Conservation (phyloP, 2,888 invertebrate genomes). For the Zygothrica quintamaculata region DNA sequence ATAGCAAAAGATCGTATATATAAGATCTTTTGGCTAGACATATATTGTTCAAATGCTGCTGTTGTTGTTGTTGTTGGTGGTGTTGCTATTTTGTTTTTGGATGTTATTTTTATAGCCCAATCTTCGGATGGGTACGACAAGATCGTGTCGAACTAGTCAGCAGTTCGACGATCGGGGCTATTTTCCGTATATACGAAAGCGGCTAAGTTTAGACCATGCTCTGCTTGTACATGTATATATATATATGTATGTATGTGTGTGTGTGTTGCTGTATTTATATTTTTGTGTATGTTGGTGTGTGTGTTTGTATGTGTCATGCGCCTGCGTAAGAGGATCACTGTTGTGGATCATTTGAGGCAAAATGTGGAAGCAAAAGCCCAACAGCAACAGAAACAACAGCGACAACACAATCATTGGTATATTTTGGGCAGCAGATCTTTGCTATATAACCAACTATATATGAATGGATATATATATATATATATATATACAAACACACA, state of each 20-base stretch:
- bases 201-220: slow-evolving; percentile 68
- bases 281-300: slow-evolving; percentile 28
- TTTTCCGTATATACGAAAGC: slow-evolving; percentile 52
- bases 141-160: slow-evolving; percentile 41
- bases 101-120: slow-evolving; percentile 69
- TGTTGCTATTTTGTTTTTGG: slow-evolving; percentile 33
- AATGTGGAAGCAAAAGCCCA: slow-evolving; percentile 44
- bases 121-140: slow-evolving; percentile 29
- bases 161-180: slow-evolving; percentile 65
- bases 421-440: slow-evolving; percentile 60
- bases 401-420: slow-evolving; percentile 42
- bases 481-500: slow-evolving; percentile 27
- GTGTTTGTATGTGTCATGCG: slow-evolving; percentile 46
- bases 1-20: slow-evolving; percentile 52
- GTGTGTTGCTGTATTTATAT: too few relatives aligned
- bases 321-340: slow-evolving; percentile 67
- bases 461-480: slow-evolving; percentile 27
- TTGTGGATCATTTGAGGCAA: slow-evolving; percentile 61
- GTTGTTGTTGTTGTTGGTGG: slow-evolving; percentile 14
- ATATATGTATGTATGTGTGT: slow-evolving; percentile 21
- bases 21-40: slow-evolving; percentile 53
- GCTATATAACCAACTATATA: slow-evolving; percentile 57
- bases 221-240: slow-evolving; percentile 3
- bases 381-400: slow-evolving; percentile 21
- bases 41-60: slow-evolving; percentile 6